Conservation (phyloP, 2,797 vertebrate genomes). For the Chelmon rostratus region DNA sequence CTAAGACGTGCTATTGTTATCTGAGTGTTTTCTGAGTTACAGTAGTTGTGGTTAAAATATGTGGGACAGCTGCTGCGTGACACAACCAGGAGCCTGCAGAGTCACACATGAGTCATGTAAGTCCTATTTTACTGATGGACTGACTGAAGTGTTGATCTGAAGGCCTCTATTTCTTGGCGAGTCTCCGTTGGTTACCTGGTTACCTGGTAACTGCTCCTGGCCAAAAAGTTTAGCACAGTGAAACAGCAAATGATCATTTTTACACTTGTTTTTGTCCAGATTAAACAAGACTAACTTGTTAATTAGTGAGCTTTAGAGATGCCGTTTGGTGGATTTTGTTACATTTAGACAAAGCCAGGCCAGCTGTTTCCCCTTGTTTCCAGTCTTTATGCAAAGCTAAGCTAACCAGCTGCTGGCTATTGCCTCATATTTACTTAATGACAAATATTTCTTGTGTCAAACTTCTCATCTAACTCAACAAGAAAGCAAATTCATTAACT, state of each 20-base stretch:
- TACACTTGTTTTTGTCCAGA: no score
- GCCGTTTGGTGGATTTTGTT: neutral
- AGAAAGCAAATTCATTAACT: neutral
- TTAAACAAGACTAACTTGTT: neutral
- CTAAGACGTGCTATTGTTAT: conserved; percentile 28
- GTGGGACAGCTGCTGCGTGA: neutral
- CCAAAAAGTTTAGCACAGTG: neutral
- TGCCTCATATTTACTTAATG: neutral
- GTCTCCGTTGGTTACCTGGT: neutral
- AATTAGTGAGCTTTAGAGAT: neutral
- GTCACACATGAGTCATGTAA: conserved; percentile 14
- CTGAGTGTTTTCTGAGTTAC: conserved; percentile 4
- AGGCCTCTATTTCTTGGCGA: neutral
- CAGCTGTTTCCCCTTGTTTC: neutral
- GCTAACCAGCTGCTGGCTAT: neutral
- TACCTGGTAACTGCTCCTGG: neutral
- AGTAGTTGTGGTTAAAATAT: neutral
- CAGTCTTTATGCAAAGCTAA: neutral
- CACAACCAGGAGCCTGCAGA: neutral
- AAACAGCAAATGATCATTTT: neutral
- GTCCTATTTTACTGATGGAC: conserved; percentile 2
- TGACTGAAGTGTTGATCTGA: neutral
- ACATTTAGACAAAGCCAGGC: neutral
- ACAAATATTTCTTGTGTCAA: neutral
- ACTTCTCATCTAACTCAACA: neutral